These are phyloP conservation scores for Drosophila pseudotalamancana DNA, from an alignment of 2,888 invertebrate species.

Conservation along the genomic window DNA sequence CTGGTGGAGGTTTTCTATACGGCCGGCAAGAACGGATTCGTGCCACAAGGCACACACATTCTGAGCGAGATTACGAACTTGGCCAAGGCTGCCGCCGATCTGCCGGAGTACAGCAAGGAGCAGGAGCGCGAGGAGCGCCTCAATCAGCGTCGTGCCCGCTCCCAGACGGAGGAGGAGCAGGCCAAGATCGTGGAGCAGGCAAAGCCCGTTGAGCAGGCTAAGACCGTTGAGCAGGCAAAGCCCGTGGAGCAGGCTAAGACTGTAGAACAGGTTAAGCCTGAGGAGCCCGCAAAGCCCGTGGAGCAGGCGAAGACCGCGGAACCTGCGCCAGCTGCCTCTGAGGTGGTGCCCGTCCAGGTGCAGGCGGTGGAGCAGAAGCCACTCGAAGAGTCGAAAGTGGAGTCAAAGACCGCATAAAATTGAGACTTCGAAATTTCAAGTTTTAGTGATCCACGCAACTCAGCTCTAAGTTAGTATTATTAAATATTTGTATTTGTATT, in stretches of 20 bases:
- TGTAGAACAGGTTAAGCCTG: conserved; percentile 18
- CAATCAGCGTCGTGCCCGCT: conserved; percentile 54
- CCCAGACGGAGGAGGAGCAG: conserved; percentile 35
- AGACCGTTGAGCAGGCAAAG: neutral
- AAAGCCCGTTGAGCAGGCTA: neutral
- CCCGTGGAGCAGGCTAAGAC: neutral
- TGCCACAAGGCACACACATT: conserved; percentile 82
- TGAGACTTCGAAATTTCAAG: conserved; percentile 9
- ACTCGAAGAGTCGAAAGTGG: conserved; percentile 30
- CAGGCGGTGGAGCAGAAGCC: conserved; percentile 35
- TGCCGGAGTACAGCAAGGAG: conserved; percentile 61
- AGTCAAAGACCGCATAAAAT: conserved; percentile 49
- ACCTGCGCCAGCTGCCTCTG: conserved; percentile 26
- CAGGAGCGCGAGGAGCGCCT: conserved; percentile 42
- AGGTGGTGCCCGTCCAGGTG: conserved; percentile 54
- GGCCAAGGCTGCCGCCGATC: conserved; percentile 79
- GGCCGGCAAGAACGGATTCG: conserved; percentile 83
- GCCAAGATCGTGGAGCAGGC: neutral
- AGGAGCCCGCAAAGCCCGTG: conserved; percentile 1
- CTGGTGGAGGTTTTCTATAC: conserved; percentile 81
- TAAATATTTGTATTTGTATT: conserved; percentile 2
- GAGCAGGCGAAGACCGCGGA: neutral
- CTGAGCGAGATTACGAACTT: conserved; percentile 70
- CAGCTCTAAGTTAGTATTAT: conserved; percentile 49
- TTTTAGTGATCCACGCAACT: conserved; percentile 13